Conservation (phyloP, 2,797 vertebrate genomes). For the Rhinatrema bivittatum region DNA sequence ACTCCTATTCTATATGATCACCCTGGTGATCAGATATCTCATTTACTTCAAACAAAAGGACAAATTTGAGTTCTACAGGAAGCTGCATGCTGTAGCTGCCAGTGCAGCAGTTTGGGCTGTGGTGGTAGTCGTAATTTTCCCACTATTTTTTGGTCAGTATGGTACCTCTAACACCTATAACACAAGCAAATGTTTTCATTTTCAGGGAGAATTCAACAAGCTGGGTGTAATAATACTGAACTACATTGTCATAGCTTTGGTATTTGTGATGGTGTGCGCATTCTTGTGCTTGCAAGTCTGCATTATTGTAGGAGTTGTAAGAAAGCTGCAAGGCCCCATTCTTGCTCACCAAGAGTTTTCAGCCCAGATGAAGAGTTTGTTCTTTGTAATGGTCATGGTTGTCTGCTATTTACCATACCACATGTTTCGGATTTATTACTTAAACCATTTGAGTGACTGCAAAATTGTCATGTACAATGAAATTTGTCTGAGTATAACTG, state of each 20-base stretch:
- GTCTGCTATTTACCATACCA: conserved; percentile 81
- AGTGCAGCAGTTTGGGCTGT: conserved; percentile 64
- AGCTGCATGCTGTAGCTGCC: conserved; percentile 51
- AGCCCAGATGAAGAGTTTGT: conserved; percentile 76
- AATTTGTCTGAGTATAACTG: conserved; percentile 76
- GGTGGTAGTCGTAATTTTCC: conserved; percentile 46
- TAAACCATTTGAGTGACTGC: background rate
- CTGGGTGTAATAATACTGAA: conserved; percentile 41
- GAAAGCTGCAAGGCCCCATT: conserved; percentile 41
- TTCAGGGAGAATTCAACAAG: conserved; percentile 33
- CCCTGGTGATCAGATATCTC: conserved; percentile 65
- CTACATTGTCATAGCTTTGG: conserved; percentile 45
- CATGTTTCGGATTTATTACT: conserved; percentile 69
- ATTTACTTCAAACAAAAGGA: conserved; percentile 63
- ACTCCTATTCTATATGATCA: conserved; percentile 75
- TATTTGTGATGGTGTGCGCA: conserved; percentile 36
- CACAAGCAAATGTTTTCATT: conserved; percentile 55
- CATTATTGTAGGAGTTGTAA: conserved; percentile 48
- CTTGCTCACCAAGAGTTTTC: conserved; percentile 76
- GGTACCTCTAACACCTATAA: background rate
- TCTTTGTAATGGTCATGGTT: conserved; percentile 76
- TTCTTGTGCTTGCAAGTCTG: conserved; percentile 61
- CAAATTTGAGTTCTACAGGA: conserved; percentile 58
- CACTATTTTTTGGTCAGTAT: conserved; percentile 42
- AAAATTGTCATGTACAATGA: conserved; percentile 59